These are phyloP conservation scores for Apodemia mormo DNA, from an alignment of 2,888 invertebrate species.

Conservation along the genomic window DNA sequence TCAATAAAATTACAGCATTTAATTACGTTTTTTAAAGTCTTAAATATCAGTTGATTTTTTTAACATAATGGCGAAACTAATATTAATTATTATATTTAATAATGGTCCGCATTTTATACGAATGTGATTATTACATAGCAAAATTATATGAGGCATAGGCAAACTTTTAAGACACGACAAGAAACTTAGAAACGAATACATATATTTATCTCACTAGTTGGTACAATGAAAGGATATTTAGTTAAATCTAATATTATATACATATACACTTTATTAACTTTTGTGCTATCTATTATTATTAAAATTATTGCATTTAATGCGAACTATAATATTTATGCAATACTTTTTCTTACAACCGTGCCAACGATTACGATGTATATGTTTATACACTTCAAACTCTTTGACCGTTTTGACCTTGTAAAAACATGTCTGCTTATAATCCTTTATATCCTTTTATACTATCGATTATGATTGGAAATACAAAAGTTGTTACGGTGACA, in stretches of 20 bases:
- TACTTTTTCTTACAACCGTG: not conserved
- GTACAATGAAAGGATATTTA: conserved; percentile 41
- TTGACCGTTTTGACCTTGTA: not conserved
- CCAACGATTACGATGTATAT: not conserved
- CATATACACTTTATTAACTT: conserved; percentile 49
- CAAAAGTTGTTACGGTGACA: too few relatives aligned
- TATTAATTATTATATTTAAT: conserved; percentile 16
- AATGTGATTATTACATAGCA: conserved; percentile 26
- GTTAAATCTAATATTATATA: conserved; percentile 49
- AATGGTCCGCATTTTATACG: conserved; percentile 24
- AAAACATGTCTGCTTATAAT: too few relatives aligned
- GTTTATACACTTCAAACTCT: not conserved
- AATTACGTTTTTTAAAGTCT: not conserved
- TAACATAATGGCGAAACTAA: conserved; percentile 9
- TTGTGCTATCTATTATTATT: conserved; percentile 59
- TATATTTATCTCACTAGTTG: conserved; percentile 41
- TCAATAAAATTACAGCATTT: not conserved
- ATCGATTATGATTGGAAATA: too few relatives aligned
- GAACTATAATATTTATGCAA: conserved; percentile 3
- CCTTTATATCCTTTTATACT: too few relatives aligned
- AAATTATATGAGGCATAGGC: conserved; percentile 28
- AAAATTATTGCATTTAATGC: conserved; percentile 66
- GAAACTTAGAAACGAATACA: conserved; percentile 25
- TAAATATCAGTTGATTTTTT: not conserved
- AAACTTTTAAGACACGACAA: conserved; percentile 27